Evolutionary conservation across 2,888 invertebrate species (phyloP), one percentile per base, ranked within the genome.

Genomic region (Megaustenia siamemsis): DNA sequence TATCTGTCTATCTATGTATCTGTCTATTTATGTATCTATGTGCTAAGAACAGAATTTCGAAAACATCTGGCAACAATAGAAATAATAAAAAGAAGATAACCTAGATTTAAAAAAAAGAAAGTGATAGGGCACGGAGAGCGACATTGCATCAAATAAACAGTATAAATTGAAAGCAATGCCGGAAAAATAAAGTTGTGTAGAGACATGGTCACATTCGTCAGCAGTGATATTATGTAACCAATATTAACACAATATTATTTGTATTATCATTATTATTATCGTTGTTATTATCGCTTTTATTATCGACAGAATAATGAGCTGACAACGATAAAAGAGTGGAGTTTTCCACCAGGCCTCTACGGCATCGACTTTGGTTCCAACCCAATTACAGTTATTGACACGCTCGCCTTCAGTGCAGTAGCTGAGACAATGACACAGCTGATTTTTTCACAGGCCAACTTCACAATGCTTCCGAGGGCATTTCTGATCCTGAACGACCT

Each of bases 311-410:
- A 38, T 68, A 68, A 68, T 24, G 18, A 35, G 68, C 68, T 68
- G 38, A 68, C 68, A 68, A 35, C 4, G 24, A 68, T 68, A 68
- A 35, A 24, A 35, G 49, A 45, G 18, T 12, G 43, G 18, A 21
- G 18, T 32, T 49, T 73, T 3, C 73, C 73, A 1, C n/a, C 49
- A 1, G 49, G 28, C 4, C 18, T 73, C 18, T 3, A 8, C 2
- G 32, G 49, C 28, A 73, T 73, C 32, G 73, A 49, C 32, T 49
- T 73, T 73, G 8, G 32, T n/a, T n/a, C 49, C 10, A 73, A 73
- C 32, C 73, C 73, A 21, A 49, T 73, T 24, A 43, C 15, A 32
- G 49, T 1, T 32, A 73, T 73, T 18, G 73, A 73, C 32, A 1
- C 49, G 0, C 4, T 32, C 21, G 73, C 49, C 32, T 49, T 73